These are phyloP conservation scores for Tyria jacobaeae DNA, from an alignment of 2,888 invertebrate genomes.

Conservation along the genomic window DNA sequence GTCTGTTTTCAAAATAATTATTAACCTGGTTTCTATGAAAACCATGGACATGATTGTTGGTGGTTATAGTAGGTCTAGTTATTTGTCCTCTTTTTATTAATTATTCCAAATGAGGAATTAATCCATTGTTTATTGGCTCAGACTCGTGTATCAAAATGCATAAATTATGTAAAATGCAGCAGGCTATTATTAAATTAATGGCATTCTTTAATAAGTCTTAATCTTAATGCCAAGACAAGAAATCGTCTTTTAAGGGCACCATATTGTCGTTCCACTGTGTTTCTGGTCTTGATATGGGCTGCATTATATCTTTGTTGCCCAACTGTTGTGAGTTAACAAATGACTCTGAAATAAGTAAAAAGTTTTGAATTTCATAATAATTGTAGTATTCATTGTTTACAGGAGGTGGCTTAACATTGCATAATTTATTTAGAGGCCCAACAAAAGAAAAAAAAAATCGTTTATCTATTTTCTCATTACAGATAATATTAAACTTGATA, in stretches of 20 bases:
- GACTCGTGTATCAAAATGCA: background rate
- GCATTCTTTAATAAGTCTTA: background rate
- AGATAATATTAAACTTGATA: no score
- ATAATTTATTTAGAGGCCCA: background rate
- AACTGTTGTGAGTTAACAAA: background rate
- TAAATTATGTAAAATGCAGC: slow-evolving; percentile 5
- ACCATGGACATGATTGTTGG: background rate
- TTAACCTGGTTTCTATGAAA: background rate
- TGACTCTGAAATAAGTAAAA: background rate
- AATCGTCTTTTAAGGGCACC: slow-evolving; percentile 3
- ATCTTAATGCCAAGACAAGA: background rate
- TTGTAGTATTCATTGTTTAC: slow-evolving; percentile 4
- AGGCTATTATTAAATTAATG: background rate
- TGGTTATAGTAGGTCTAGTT: background rate
- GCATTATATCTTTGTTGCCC: background rate
- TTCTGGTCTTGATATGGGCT: background rate
- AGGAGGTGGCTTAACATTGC: background rate
- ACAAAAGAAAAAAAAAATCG: background rate
- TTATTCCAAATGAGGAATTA: background rate
- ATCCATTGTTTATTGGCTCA: background rate
- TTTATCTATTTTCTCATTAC: no score
- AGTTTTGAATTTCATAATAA: background rate
- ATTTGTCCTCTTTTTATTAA: background rate
- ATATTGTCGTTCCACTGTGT: background rate
- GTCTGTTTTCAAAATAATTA: slow-evolving; percentile 3